Evolutionary conservation across 2,888 invertebrate species (phyloP), one percentile per base, ranked within the genome.

Genomic region (Galerucella calmariensis): DNA sequence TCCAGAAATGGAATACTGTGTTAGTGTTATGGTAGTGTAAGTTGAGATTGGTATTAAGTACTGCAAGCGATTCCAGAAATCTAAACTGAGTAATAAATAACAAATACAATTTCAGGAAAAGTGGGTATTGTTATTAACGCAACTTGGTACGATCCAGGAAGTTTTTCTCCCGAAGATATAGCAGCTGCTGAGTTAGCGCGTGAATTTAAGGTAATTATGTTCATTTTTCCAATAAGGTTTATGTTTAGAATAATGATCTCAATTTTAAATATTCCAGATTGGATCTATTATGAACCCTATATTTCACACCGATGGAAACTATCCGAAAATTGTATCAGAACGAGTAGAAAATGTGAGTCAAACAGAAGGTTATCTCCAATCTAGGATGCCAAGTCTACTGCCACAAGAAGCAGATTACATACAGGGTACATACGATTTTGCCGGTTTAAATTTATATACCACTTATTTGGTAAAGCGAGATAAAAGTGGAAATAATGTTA

Each of bases 121-220:
- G 73, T 83, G 12, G 81, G 81, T 12, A 90, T 93, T 77, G 90
- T 91, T 0, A 78, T 92, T 69, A 92, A 92, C 81, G 90, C 90
- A 0, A 89, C 90, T 62, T 92, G 92, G 91, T 90, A 90, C 44
- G 90, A 92, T 83, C 90, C 92, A 1, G 90, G 89, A 82, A 88
- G 89, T 0, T 85, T 90, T 74, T 87, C 89, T 0, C 82, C 85
- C 0, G 88, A 88, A 69, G 92, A 93, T 82, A 88, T 88, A 59
- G 89, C 92, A n/a, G 93, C 93, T 12, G 88, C 90, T 0, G 89
- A 91, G 59, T 83, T 88, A 80, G 89, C 89, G 78, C 84, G 89
- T 68, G 89, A 90, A 81, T 90, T 91, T 87, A 87, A 87, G 81
- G 91, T 90, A 79, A n/a, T n/a, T 53, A 35, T 5, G 14, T 44